Evolutionary conservation across 2,888 invertebrate species (phyloP), one percentile per base, ranked within the genome.

Genomic region (Caenorhabditis sp.): DNA sequence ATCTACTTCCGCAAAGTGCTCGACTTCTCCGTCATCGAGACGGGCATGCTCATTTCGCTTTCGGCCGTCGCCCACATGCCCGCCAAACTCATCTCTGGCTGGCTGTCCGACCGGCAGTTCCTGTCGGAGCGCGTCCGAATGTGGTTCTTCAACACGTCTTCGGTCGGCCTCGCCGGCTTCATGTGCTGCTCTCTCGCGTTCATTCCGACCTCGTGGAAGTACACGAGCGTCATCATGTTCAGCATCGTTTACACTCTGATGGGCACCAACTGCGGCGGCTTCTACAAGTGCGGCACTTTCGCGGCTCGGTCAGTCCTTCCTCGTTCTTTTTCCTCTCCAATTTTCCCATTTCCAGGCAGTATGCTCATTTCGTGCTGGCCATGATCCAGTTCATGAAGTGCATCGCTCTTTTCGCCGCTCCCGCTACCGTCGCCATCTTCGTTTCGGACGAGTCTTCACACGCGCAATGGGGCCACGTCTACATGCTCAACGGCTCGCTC

Each of bases 341-440:
- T 15, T 27, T 13, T 17, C 48, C 30, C 37, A 9, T 7, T 55
- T 73, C 30, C 52, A 81, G 81, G 15, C 84, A 84, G 52, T 84
- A 84, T 53, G 84, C 82, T n/a, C 84, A 84, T 32, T 84, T 86
- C 39, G 83, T 86, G 7, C 72, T 86, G 1, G 84, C 86, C 0
- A 82, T 78, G 70, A 83, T 84, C 32, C 86, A 86, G 39, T 85
- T 86, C 77, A 83, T 85, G 77, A 86, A 86, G 58, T 86, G 86
- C 59, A 75, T 86, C 27, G 82, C 85, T 2, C 70, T 86, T 2
- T 85, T 86, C 59, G 78, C 80, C n/a, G 85, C 85, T 32, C 86
- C 86, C 0, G 71, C 77, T 2, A 79, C 83, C 43, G 83, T 86
- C 15, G 66, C 74, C n/a, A 62, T 81, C 9, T 83, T 84, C 30